Evolutionary conservation across 1,140 invertebrate genomes (phyloP).

Genomic region (Caenorhabditis briggsae): DNA sequence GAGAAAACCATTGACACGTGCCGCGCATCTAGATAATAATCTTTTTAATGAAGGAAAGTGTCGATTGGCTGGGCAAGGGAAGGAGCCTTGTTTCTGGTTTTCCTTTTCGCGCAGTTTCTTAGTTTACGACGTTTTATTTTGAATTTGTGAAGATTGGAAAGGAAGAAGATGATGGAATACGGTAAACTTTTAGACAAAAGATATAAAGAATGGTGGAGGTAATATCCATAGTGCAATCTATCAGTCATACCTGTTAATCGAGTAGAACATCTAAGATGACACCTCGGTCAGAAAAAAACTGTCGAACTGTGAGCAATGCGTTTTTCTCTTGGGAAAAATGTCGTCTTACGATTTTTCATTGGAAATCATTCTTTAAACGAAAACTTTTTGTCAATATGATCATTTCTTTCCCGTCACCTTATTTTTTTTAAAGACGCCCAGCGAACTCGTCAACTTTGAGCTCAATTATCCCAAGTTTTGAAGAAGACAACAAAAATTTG

Average conservation of each 20-base stretch:
- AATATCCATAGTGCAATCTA: not conserved
- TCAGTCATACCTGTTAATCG: not conserved
- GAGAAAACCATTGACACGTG: constrained; percentile 46
- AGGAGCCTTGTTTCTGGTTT: constrained; percentile 10
- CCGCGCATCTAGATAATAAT: constrained; percentile 33
- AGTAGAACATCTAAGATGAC: not conserved
- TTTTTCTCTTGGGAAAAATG: too few species aligned
- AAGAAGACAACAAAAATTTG: too few species aligned
- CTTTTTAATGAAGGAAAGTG: not conserved
- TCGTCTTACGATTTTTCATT: too few species aligned
- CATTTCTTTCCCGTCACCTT: too few species aligned
- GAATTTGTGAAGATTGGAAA: not conserved
- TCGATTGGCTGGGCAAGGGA: not conserved
- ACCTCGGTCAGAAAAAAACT: not conserved
- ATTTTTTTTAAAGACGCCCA: too few species aligned
- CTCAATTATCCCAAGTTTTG: too few species aligned
- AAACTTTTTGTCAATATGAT: too few species aligned
- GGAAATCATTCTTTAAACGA: too few species aligned
- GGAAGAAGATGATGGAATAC: not conserved
- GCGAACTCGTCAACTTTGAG: too few species aligned
- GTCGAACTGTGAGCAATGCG: not conserved
- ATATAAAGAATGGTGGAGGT: not conserved
- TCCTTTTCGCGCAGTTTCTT: not conserved
- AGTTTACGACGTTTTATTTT: not conserved
- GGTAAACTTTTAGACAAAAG: not conserved